Evolutionary conservation across 1,140 invertebrate genomes (phyloP).

Genomic region (Lineus longissimus): DNA sequence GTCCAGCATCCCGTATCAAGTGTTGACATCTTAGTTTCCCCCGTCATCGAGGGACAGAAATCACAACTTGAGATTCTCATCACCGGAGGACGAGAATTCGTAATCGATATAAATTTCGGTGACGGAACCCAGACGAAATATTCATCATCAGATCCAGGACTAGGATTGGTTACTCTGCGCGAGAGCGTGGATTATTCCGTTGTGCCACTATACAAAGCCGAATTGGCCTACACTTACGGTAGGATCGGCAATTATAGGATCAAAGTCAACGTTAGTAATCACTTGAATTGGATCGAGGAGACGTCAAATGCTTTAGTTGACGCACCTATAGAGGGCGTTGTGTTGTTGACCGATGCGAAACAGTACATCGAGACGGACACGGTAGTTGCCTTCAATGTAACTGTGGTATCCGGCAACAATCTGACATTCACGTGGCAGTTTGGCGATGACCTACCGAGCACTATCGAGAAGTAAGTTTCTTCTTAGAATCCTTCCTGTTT

Average conservation of each 20-base stretch:
- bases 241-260: constrained; percentile 19
- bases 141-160: not conserved
- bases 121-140: constrained; percentile 9
- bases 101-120: constrained; percentile 18
- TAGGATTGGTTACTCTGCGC: not conserved
- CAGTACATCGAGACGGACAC: constrained; percentile 12
- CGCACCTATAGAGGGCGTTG: constrained; percentile 20
- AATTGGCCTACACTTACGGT: constrained; percentile 11
- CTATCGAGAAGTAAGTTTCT: constrained; percentile 14
- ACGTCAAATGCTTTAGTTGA: constrained; percentile 14
- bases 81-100: constrained; percentile 14
- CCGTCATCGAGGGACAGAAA: constrained; percentile 1
- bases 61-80: constrained; percentile 14
- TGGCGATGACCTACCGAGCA: not conserved
- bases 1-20: constrained; percentile 17
- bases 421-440: constrained; percentile 26
- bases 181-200: not conserved
- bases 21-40: constrained; percentile 7
- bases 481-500: too few species aligned
- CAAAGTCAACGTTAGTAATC: constrained; percentile 21
- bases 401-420: constrained; percentile 21
- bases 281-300: constrained; percentile 8
- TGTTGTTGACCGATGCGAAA: constrained; percentile 9
- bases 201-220: constrained; percentile 16
- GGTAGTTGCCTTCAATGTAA: constrained; percentile 18